phyloP scores from a whole-genome alignment of 2,113 vertebrate species.

The Pleuronectes platessa region DNA sequence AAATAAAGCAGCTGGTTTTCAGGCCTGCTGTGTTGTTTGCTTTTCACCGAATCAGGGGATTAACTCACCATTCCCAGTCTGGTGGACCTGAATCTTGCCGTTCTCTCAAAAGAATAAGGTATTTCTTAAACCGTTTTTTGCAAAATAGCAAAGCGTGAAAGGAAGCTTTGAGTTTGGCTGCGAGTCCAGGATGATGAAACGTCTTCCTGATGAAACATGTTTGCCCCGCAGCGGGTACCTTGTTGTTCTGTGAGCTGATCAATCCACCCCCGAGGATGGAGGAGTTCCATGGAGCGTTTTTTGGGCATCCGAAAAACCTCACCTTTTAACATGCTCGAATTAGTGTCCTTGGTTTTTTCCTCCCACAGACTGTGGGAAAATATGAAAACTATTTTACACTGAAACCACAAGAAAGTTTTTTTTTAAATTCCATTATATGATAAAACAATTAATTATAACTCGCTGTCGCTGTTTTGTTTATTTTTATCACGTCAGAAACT shows the following conservation, averaged over 20 bases:
- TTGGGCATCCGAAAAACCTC: slow-evolving; percentile 14
- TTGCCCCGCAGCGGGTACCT: slow-evolving; percentile 39
- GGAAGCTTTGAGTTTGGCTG: slow-evolving; percentile 35
- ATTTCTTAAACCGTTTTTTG: slow-evolving; percentile 49
- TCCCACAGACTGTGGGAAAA: background rate
- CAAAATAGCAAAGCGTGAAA: slow-evolving; percentile 46
- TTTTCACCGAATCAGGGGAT: slow-evolving; percentile 35
- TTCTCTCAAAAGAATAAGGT: slow-evolving; percentile 36
- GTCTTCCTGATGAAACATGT: slow-evolving; percentile 27
- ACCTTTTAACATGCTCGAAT: background rate
- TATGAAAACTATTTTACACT: background rate
- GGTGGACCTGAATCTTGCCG: slow-evolving; percentile 13
- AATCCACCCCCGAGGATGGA: slow-evolving; percentile 58
- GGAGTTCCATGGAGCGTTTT: slow-evolving; percentile 20
- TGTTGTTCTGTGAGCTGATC: slow-evolving; percentile 61
- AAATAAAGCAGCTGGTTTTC: slow-evolving; percentile 23
- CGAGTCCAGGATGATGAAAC: slow-evolving; percentile 48
- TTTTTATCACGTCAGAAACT: slow-evolving; percentile 3
- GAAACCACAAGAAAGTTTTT: background rate
- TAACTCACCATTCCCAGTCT: slow-evolving; percentile 33
- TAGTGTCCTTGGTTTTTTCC: background rate
- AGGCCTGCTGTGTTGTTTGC: slow-evolving; percentile 34
- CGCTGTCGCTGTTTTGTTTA: slow-evolving; percentile 1
- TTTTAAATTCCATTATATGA: background rate
- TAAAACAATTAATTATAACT: slow-evolving; percentile 10